These are phyloP conservation scores for Psix sp. DNA, from an alignment of 1,140 invertebrate genomes.

Conservation along the genomic window DNA sequence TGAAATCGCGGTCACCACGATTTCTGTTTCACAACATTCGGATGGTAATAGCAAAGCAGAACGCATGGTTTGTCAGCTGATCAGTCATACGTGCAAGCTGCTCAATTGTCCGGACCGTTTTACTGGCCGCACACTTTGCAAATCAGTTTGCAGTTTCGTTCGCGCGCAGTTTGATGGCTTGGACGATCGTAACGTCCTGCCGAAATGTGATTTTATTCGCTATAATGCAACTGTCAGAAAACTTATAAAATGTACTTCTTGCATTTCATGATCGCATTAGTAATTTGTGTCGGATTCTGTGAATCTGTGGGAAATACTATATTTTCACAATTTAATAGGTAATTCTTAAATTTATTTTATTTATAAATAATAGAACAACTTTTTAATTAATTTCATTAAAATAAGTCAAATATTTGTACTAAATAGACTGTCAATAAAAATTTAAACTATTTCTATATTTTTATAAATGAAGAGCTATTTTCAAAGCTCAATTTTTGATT, in stretches of 20 bases:
- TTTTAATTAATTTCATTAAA: too few species aligned
- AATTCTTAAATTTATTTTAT: too few species aligned
- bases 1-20: slow-evolving; percentile 36
- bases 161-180: slow-evolving; percentile 5
- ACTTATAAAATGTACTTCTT: slow-evolving; percentile 26
- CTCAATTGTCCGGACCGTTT: slow-evolving; percentile 38
- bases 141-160: slow-evolving; percentile 24
- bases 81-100: slow-evolving; percentile 36
- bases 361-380: too few species aligned
- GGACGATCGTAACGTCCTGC: not conserved
- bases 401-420: too few species aligned
- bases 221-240: slow-evolving; percentile 20
- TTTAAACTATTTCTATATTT: too few species aligned
- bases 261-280: slow-evolving; percentile 3
- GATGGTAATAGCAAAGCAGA: slow-evolving; percentile 22
- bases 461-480: too few species aligned
- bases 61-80: slow-evolving; percentile 39
- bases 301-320: not conserved
- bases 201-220: slow-evolving; percentile 1
- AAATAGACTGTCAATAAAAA: too few species aligned
- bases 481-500: too few species aligned
- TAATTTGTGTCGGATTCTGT: slow-evolving; percentile 13
- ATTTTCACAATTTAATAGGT: slow-evolving; percentile 12
- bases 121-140: slow-evolving; percentile 14
- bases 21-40: slow-evolving; percentile 43